Conservation (phyloP, 2,888 invertebrate genomes). For the Willowsia nigromaculata region DNA sequence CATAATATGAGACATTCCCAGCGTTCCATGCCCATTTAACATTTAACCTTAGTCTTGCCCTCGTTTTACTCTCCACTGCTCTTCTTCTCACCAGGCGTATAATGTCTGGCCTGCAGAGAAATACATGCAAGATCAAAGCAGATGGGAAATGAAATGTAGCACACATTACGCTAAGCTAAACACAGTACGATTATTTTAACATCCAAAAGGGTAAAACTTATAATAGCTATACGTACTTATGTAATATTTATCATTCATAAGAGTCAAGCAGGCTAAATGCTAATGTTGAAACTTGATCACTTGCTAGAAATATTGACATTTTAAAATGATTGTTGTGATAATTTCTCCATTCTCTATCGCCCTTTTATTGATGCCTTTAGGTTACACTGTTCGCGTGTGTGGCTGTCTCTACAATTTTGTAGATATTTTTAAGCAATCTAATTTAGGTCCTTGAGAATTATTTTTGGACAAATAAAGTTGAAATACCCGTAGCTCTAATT, state of each 20-base stretch:
- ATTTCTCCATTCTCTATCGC: too few species aligned
- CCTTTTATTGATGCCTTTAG: too few species aligned
- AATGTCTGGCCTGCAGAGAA: not conserved
- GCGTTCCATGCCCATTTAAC: constrained; percentile 49
- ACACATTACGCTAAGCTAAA: constrained; percentile 7
- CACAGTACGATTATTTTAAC: not conserved
- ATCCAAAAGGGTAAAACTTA: not conserved
- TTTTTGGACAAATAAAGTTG: too few species aligned
- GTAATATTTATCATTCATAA: constrained; percentile 18
- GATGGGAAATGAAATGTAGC: constrained; percentile 6
- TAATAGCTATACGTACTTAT: not conserved
- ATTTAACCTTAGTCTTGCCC: constrained; percentile 48
- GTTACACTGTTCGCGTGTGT: too few species aligned
- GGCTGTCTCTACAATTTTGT: too few species aligned
- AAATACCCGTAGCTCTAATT: too few species aligned
- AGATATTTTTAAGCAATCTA: too few species aligned
- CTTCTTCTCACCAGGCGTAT: not conserved
- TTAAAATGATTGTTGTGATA: not conserved
- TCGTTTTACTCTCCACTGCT: constrained; percentile 39
- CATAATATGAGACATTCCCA: constrained; percentile 47
- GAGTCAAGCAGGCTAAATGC: not conserved
- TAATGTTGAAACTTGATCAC: not conserved
- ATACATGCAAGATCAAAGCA: not conserved
- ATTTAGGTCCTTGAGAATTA: too few species aligned
- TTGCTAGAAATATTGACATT: not conserved